These are phyloP conservation scores for Osmerus mordax DNA, from an alignment of 2,113 vertebrate genomes.

Conservation along the genomic window DNA sequence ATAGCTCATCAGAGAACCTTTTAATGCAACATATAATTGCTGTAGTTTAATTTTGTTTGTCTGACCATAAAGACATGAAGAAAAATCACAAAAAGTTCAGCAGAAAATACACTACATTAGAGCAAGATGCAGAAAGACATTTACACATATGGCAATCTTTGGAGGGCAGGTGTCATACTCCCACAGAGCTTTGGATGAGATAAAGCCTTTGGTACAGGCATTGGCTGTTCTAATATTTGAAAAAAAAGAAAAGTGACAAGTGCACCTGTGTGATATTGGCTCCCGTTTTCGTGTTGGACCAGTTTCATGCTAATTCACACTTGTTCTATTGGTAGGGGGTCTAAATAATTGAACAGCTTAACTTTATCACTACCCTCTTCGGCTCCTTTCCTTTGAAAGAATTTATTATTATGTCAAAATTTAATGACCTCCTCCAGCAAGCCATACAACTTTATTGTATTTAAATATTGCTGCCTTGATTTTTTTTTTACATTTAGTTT, in stretches of 20 bases:
- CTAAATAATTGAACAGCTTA: slow-evolving; percentile 63
- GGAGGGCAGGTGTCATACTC: slow-evolving; percentile 9
- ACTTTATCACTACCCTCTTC: slow-evolving; percentile 35
- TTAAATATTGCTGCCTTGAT: slow-evolving; percentile 47
- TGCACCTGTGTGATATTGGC: slow-evolving; percentile 54
- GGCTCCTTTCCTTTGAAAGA: slow-evolving; percentile 33
- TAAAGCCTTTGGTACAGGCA: slow-evolving; percentile 47
- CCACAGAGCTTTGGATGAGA: slow-evolving; percentile 12
- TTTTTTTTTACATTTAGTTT: slow-evolving; percentile 34
- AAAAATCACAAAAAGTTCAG: too few species aligned
- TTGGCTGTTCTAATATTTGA: slow-evolving; percentile 51
- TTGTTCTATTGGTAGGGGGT: slow-evolving; percentile 45
- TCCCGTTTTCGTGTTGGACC: slow-evolving; percentile 48
- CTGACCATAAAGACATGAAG: slow-evolving; percentile 9
- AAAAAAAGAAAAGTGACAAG: slow-evolving; percentile 49
- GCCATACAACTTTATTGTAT: slow-evolving; percentile 48
- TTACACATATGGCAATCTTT: slow-evolving; percentile 25
- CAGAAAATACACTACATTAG: too few species aligned
- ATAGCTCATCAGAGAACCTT: slow-evolving; percentile 19
- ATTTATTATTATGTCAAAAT: slow-evolving; percentile 61
- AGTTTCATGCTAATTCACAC: slow-evolving; percentile 62
- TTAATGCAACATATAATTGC: slow-evolving; percentile 17
- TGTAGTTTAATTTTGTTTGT: slow-evolving; percentile 14
- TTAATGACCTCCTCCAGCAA: slow-evolving; percentile 55
- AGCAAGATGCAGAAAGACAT: slow-evolving; percentile 1